Conservation (phyloP, 2,113 vertebrate genomes). For the Rattus rattus region DNA sequence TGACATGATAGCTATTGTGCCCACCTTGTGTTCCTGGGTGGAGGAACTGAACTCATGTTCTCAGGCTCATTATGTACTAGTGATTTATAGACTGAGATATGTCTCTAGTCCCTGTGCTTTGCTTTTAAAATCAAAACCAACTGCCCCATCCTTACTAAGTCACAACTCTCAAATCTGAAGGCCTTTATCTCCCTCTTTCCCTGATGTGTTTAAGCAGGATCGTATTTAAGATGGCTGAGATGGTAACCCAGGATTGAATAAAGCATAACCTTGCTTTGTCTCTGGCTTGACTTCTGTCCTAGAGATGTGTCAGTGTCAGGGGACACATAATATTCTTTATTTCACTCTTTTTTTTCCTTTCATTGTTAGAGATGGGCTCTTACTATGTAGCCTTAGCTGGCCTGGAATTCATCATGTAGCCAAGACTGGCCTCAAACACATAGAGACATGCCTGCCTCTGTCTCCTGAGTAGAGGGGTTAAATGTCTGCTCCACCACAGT, state of each 20-base stretch:
- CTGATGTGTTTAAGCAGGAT: not conserved
- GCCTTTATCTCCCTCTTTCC: not conserved
- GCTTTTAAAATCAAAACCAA: conserved; percentile 24
- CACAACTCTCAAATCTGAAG: not conserved
- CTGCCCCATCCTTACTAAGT: not conserved
- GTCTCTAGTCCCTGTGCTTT: not conserved
- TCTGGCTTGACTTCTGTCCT: not conserved
- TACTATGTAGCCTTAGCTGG: not conserved
- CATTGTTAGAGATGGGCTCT: not conserved
- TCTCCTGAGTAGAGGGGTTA: not conserved
- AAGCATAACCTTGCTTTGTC: not conserved
- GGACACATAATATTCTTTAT: not conserved
- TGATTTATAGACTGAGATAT: not conserved
- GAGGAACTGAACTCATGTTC: no score
- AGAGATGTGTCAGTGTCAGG: not conserved
- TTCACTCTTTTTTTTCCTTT: not conserved
- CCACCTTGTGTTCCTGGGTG: not conserved
- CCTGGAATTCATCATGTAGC: not conserved
- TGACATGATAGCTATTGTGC: no score
- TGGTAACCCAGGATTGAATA: not conserved
- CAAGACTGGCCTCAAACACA: not conserved
- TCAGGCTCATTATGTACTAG: not conserved
- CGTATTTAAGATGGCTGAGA: not conserved
- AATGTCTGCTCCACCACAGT: not conserved
- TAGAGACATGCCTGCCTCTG: not conserved